Evolutionary conservation across 2,113 vertebrate species (phyloP), one percentile per base, ranked within the genome.

Genomic region (Copsychus sechellarum): DNA sequence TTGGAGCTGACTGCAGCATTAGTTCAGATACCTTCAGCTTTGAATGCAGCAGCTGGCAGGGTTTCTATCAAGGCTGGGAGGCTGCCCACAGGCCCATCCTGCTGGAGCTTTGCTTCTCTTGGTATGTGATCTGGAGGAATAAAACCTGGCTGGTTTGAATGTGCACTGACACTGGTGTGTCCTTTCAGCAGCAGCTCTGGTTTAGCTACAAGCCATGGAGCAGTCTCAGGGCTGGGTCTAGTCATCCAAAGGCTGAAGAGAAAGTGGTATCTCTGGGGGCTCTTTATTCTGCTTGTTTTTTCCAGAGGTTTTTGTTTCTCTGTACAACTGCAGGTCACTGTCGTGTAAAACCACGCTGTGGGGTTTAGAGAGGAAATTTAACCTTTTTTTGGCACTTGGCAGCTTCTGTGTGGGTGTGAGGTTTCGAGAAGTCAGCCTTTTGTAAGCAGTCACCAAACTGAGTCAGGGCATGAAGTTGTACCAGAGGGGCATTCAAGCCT

Each of bases 361-460:
- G 31, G 47, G 34, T 54, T 93, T 62, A 43, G 61, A 88, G 72
- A 71, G 79, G 83, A 95, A 66, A 79, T 86, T 18, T 42, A 70
- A 90, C 34, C 45, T 72, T 82, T 89, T 90, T 85, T 92, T 85
- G 50, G 79, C 6, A 21, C 54, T 90, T 81, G 47, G 13, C 19
- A 38, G 43, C 28, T 80, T 83, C 66, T 90, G 50, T 0, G 7
- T 65, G 87, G 74, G 74, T 2, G 24, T 91, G n/a, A 54, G 65
- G 34, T 71, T 85, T 83, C 40, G 19, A 81, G 43, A 47, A 61
- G 67, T 69, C 22, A 89, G 42, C 73, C 42, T 76, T 61, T 71
- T 11, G 1, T 82, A 20, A 82, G 38, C 38, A 64, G 51, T 57
- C 31, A 11, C 54, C 36, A 34, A 29, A 58, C 11, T 31, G 58